Percentiles rank a stretch among this genome's conserved stretches.
These are phyloP conservation scores for Callithrix jacchus DNA, from an alignment of 2,113 vertebrate genomes.

Conservation along the genomic window DNA sequence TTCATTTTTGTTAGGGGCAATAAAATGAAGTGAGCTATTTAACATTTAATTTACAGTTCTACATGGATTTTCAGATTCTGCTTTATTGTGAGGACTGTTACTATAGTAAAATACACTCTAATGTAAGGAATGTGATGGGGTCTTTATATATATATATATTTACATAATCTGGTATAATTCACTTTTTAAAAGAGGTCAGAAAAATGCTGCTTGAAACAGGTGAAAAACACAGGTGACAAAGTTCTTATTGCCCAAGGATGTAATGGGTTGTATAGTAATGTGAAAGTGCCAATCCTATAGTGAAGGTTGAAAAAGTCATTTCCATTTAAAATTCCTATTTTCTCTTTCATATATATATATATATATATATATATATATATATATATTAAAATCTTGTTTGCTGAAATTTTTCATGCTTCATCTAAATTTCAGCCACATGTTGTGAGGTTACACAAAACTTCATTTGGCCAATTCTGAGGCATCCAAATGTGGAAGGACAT, in stretches of 20 bases:
- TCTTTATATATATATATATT: neutral
- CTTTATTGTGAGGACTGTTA: neutral
- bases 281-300: slow-evolving; percentile 19
- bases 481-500: neutral
- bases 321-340: slow-evolving; percentile 52
- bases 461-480: neutral
- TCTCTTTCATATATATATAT: neutral
- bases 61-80: neutral
- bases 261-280: slow-evolving; percentile 54
- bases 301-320: slow-evolving; percentile 59
- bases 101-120: neutral
- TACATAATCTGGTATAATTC: neutral
- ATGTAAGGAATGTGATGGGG: neutral
- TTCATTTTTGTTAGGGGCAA: neutral
- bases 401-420: slow-evolving; percentile 33
- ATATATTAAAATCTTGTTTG: neutral
- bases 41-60: neutral
- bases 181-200: neutral
- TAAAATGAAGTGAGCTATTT: neutral
- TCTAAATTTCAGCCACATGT: slow-evolving; percentile 15
- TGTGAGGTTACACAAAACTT: slow-evolving; percentile 32
- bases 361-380: neutral
- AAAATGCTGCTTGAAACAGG: slow-evolving; percentile 45
- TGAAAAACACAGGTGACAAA: slow-evolving; percentile 11
- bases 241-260: slow-evolving; percentile 10